Conservation (phyloP, 1,140 invertebrate genomes). For the Zaprionus lachaisei region DNA sequence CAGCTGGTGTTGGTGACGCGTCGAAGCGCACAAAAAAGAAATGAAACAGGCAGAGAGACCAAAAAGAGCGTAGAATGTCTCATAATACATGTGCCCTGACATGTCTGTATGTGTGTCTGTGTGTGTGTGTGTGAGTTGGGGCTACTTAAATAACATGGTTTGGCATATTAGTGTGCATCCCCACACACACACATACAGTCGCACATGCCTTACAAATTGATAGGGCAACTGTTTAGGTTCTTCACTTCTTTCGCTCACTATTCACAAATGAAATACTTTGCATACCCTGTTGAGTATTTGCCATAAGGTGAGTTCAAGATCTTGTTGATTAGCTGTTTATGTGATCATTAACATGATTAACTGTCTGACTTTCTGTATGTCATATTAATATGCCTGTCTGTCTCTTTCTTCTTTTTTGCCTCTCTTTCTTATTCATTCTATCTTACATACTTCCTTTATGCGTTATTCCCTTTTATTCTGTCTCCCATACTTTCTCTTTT, state of each 20-base stretch:
- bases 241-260: slow-evolving; percentile 28
- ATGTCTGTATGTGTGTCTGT: slow-evolving; percentile 29
- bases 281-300: background rate
- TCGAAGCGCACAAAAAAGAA: slow-evolving; percentile 65
- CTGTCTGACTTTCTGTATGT: background rate
- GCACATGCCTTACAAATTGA: slow-evolving; percentile 60
- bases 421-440: background rate
- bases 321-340: background rate
- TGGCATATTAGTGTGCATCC: slow-evolving; percentile 24
- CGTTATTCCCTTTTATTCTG: too few relatives aligned
- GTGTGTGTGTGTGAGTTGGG: slow-evolving; percentile 22
- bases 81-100: slow-evolving; percentile 36
- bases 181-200: slow-evolving; percentile 4
- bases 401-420: background rate
- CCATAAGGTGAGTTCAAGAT: background rate
- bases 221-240: slow-evolving; percentile 49
- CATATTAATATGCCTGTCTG: background rate
- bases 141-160: slow-evolving; percentile 74
- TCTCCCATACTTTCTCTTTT: too few relatives aligned
- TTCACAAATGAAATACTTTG: background rate
- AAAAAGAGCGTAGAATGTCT: slow-evolving; percentile 69
- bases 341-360: background rate
- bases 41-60: slow-evolving; percentile 52
- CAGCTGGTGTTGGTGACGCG: slow-evolving; percentile 60
- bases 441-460: background rate